Percentiles rank a stretch among this genome's conserved stretches.
Evolutionary conservation across 2,113 vertebrate species (phyloP).

Genomic region (Acanthochromis polyacanthus): DNA sequence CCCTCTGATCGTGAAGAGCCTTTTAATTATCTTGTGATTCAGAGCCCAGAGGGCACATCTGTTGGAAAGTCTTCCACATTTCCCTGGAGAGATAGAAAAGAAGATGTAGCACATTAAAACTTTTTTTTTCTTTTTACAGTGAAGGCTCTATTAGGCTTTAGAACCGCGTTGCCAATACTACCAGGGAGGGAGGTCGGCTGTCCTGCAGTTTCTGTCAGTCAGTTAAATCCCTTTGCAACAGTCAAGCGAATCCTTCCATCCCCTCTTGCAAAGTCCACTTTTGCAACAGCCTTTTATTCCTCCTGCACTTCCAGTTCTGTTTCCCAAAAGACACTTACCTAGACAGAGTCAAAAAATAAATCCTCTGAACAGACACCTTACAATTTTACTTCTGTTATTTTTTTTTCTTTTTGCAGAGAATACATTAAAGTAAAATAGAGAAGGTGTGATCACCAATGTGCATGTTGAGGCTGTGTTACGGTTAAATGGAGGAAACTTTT

Average conservation of each 20-base stretch:
- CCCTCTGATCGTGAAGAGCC: slow-evolving; percentile 71
- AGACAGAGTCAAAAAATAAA: slow-evolving; percentile 50
- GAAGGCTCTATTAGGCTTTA: slow-evolving; percentile 65
- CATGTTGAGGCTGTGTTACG: slow-evolving; percentile 38
- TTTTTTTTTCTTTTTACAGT: slow-evolving; percentile 48
- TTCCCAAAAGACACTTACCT: slow-evolving; percentile 66
- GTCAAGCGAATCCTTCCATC: slow-evolving; percentile 38
- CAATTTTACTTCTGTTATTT: slow-evolving; percentile 50
- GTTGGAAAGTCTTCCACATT: slow-evolving; percentile 73
- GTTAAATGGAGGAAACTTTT: slow-evolving; percentile 32
- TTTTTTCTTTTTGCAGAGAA: slow-evolving; percentile 49
- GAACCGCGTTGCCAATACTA: slow-evolving; percentile 49
- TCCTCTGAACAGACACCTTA: slow-evolving; percentile 52
- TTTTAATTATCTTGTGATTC: slow-evolving; percentile 81
- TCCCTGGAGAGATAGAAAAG: slow-evolving; percentile 62
- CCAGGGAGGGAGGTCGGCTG: slow-evolving; percentile 50
- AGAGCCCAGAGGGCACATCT: slow-evolving; percentile 74
- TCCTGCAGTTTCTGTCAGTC: slow-evolving; percentile 74
- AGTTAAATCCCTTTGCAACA: slow-evolving; percentile 67
- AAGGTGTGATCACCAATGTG: slow-evolving; percentile 48
- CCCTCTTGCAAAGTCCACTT: slow-evolving; percentile 50
- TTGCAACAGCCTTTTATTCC: slow-evolving; percentile 62
- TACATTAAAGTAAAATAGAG: slow-evolving; percentile 66
- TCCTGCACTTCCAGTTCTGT: slow-evolving; percentile 51
- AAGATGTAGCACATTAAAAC: slow-evolving; percentile 64